Percentiles rank a stretch among this genome's conserved stretches.
Evolutionary conservation across 2,797 vertebrate genomes (phyloP).

Genomic region (Rhinogobio ventralis): DNA sequence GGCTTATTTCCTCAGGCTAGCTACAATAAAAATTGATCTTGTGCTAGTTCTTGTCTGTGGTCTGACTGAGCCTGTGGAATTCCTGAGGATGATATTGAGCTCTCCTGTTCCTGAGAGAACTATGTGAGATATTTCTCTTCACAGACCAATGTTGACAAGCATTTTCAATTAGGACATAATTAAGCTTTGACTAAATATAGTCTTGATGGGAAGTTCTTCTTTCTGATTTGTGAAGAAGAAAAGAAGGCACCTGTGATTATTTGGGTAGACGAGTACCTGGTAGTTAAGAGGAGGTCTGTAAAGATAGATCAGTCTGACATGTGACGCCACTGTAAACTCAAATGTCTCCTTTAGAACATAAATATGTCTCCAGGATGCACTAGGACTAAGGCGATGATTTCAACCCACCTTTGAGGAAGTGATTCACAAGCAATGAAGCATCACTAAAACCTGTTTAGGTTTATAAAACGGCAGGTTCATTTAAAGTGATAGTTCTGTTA

Average conservation of each 20-base stretch:
- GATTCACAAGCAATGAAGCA: slow-evolving; percentile 17
- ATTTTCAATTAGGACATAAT: slow-evolving; percentile 55
- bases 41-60: slow-evolving; percentile 1
- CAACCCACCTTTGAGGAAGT: neutral
- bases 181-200: slow-evolving; percentile 54
- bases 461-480: neutral
- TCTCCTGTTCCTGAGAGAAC: slow-evolving; percentile 10
- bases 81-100: neutral
- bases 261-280: neutral
- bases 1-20: slow-evolving; percentile 4
- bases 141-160: slow-evolving; percentile 37
- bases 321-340: neutral
- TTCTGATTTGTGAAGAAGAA: neutral
- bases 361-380: neutral
- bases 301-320: slow-evolving; percentile 7
- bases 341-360: neutral
- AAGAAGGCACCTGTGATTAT: neutral
- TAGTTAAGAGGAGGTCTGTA: slow-evolving; percentile 20
- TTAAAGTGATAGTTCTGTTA: neutral
- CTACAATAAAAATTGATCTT: neutral
- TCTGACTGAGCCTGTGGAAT: slow-evolving; percentile 22
- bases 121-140: slow-evolving; percentile 25
- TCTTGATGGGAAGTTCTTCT: slow-evolving; percentile 2
- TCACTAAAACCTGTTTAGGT: slow-evolving; percentile 13
- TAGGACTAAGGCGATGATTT: neutral